Conservation (phyloP, 2,113 vertebrate genomes). For the Tretioscincus oriximinensis region DNA sequence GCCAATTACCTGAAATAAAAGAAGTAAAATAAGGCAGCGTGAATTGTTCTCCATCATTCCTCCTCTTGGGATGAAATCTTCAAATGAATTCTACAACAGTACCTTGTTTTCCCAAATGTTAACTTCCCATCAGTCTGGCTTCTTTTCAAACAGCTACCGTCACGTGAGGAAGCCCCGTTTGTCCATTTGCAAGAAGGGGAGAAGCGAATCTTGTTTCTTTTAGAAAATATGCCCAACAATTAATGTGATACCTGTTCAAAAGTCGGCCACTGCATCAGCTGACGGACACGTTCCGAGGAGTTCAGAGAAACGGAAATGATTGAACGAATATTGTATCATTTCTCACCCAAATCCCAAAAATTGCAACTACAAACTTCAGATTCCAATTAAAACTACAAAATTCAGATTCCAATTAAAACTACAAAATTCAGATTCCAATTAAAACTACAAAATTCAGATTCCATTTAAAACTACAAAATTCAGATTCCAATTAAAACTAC, state of each 20-base stretch:
- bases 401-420: background rate
- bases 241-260: background rate
- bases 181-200: background rate
- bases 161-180: background rate
- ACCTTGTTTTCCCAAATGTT: background rate
- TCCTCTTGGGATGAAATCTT: background rate
- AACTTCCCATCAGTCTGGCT: background rate
- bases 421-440: background rate
- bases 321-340: background rate
- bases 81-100: background rate
- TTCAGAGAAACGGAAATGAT: rapidly evolving
- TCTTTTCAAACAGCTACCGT: constrained; percentile 37
- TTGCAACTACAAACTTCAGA: background rate
- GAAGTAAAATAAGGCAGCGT: constrained; percentile 67
- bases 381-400: background rate
- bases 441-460: background rate
- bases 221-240: background rate
- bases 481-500: background rate
- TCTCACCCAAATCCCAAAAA: background rate
- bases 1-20: constrained; percentile 80
- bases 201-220: background rate
- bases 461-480: rapidly evolving
- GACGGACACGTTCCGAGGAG: background rate
- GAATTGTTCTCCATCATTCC: constrained; percentile 62
- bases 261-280: constrained; percentile 21